Conservation (phyloP, 1,140 invertebrate genomes). For the Procambarus clarkii region DNA sequence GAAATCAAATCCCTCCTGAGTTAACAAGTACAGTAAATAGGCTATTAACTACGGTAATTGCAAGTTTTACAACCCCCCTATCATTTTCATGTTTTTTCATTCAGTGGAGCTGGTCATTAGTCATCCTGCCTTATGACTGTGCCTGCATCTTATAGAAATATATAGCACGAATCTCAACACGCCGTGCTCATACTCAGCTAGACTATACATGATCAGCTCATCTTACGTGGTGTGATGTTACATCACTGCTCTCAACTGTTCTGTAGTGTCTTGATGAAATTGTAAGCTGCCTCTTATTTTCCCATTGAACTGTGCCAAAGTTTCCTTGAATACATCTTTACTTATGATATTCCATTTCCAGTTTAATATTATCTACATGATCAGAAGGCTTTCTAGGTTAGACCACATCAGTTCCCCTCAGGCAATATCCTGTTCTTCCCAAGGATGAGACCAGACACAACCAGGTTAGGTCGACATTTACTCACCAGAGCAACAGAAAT, state of each 20-base stretch:
- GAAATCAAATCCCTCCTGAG: neutral
- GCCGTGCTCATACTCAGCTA: neutral
- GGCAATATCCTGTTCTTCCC: too few relatives aligned
- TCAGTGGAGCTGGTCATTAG: neutral
- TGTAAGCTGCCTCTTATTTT: neutral
- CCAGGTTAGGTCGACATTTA: too few relatives aligned
- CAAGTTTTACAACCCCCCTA: neutral
- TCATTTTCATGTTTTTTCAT: neutral
- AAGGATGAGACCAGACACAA: too few relatives aligned
- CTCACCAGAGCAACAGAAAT: too few relatives aligned
- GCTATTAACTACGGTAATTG: neutral
- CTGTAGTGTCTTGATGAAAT: neutral
- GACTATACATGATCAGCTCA: conserved; percentile 6
- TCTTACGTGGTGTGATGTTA: neutral
- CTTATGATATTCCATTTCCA: neutral
- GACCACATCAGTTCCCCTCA: too few relatives aligned
- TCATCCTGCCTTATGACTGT: conserved; percentile 49
- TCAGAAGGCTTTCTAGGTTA: neutral
- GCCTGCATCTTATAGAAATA: conserved; percentile 14
- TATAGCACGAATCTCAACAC: conserved; percentile 1
- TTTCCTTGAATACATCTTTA: neutral
- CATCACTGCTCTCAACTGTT: neutral
- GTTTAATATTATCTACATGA: neutral
- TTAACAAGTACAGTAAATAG: too few relatives aligned
- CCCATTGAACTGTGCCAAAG: neutral